Evolutionary conservation across 2,797 vertebrate species (phyloP).

Genomic region (Fistularia commersonii): DNA sequence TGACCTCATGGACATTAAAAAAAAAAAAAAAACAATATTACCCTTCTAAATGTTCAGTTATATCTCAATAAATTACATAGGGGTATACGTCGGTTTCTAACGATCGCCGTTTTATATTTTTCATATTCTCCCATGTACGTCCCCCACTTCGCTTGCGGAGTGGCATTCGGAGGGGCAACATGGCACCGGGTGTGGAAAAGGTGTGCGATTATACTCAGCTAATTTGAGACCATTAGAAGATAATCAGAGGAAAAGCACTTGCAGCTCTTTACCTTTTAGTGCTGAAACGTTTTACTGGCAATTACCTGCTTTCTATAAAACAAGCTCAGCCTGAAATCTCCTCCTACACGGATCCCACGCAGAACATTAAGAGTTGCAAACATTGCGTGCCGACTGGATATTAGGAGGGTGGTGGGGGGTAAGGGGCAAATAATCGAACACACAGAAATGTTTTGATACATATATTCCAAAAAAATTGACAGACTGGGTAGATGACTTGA

Average conservation of each 20-base stretch:
- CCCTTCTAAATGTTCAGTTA: background rate
- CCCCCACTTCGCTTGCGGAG: constrained; percentile 36
- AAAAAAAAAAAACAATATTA: background rate
- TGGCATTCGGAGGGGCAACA: constrained; percentile 55
- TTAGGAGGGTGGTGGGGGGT: too few relatives aligned
- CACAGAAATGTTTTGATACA: too few relatives aligned
- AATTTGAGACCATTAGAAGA: constrained; percentile 66
- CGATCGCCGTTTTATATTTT: constrained; percentile 24
- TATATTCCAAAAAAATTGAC: background rate
- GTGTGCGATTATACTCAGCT: constrained; percentile 52
- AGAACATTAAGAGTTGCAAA: too few relatives aligned
- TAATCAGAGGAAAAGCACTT: constrained; percentile 61
- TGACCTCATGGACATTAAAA: constrained; percentile 7
- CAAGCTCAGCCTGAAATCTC: constrained; percentile 42
- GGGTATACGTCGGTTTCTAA: constrained; percentile 3
- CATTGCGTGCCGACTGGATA: too few relatives aligned
- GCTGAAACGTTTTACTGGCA: constrained; percentile 48
- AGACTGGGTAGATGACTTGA: background rate
- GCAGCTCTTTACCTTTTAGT: constrained; percentile 50
- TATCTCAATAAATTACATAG: background rate
- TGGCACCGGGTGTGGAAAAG: constrained; percentile 32
- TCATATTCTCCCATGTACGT: constrained; percentile 22
- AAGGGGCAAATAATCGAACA: too few relatives aligned
- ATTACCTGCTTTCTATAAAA: constrained; percentile 54
- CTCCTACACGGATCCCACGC: too few relatives aligned